Evolutionary conservation across 2,888 invertebrate species (phyloP).

Genomic region (Thecophora atra): DNA sequence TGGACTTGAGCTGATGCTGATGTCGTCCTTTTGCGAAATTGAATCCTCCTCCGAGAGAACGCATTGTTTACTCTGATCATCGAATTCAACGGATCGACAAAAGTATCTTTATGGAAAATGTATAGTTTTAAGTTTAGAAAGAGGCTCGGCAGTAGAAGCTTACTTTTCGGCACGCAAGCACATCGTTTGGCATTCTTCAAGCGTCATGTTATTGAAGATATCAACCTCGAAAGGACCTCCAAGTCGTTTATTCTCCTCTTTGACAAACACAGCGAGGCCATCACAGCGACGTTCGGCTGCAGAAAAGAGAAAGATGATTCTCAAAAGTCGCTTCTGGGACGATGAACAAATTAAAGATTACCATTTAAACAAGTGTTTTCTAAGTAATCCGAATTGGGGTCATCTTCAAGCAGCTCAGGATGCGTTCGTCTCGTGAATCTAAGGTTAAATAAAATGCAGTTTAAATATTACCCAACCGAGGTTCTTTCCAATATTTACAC

Average conservation of each 20-base stretch:
- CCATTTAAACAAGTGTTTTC: conserved; percentile 91
- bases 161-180: conserved; percentile 88
- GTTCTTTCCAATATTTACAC: neutral
- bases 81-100: conserved; percentile 89
- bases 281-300: conserved; percentile 86
- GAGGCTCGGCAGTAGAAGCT: conserved; percentile 53
- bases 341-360: conserved; percentile 60
- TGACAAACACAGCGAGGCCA: conserved; percentile 86
- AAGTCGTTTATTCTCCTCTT: conserved; percentile 87
- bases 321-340: neutral
- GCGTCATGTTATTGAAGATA: conserved; percentile 83
- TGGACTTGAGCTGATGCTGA: conserved; percentile 84
- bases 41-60: conserved; percentile 93
- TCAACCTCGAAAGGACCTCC: conserved; percentile 91
- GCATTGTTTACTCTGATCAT: conserved; percentile 86
- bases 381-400: conserved; percentile 87
- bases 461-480: too few species aligned
- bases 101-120: conserved; percentile 71
- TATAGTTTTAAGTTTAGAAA: neutral
- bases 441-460: too few species aligned
- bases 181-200: conserved; percentile 88
- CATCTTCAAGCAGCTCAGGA: conserved; percentile 84
- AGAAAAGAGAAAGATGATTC: conserved; percentile 31
- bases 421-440: conserved; percentile 86
- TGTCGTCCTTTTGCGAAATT: conserved; percentile 86